Percentiles rank a stretch among this genome's conserved stretches.
phyloP scores from a whole-genome alignment of 2,888 invertebrate species.

The Mycalesis mineus region DNA sequence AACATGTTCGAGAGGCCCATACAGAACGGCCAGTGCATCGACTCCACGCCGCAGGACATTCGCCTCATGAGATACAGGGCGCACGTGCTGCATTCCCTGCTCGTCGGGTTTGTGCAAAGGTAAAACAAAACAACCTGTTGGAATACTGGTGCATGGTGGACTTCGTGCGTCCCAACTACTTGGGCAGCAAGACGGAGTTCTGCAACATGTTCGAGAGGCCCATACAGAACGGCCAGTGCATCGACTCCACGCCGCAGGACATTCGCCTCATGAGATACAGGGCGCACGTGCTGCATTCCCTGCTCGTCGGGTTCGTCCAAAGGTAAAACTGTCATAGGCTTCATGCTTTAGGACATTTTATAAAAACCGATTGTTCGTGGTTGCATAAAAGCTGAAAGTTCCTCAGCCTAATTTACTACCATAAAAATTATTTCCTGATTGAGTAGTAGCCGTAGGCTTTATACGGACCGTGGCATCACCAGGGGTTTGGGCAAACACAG shows the following conservation, averaged over 20 bases:
- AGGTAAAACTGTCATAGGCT: too few species aligned
- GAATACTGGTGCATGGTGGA: conserved; percentile 99
- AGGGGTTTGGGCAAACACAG: too few species aligned
- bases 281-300: conserved; percentile 96
- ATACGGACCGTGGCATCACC: too few species aligned
- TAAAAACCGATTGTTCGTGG: too few species aligned
- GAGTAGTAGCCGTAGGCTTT: too few species aligned
- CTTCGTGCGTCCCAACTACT: conserved; percentile 97
- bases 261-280: conserved; percentile 95
- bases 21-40: conserved; percentile 98
- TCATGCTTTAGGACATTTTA: too few species aligned
- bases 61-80: conserved; percentile 96
- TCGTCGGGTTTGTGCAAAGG: conserved; percentile 98
- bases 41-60: conserved; percentile 96
- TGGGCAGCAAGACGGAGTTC: conserved; percentile 97
- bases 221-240: conserved; percentile 98
- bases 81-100: conserved; percentile 94
- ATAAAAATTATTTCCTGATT: too few species aligned
- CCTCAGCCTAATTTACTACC: too few species aligned
- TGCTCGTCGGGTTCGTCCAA: conserved; percentile 97
- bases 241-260: conserved; percentile 96
- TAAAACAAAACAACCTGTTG: conserved; percentile 90
- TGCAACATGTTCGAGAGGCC: conserved; percentile 99
- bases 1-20: conserved; percentile 99
- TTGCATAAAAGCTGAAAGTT: too few species aligned